Base-by-base conservation (phyloP, 92 coral and sea anemone genomes). In the Parazoanthus swiftii region DNA sequence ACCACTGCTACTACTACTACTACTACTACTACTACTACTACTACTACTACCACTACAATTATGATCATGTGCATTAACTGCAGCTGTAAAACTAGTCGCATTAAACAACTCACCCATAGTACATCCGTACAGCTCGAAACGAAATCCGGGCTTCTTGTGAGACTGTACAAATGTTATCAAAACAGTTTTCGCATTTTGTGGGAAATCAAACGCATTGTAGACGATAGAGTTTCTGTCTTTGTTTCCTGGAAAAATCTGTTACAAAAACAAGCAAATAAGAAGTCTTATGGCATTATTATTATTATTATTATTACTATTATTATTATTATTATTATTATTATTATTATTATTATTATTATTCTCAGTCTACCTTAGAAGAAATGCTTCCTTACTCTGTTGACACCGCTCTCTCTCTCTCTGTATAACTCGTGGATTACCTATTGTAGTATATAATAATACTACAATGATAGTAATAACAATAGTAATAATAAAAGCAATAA, bases 121-220 rank as follows among this genome's bases (percentile, higher is more conserved):
- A 39, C 87, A 84, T 70, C 87, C 87, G 36, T 84, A 84, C 78
- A 84, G 65, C 37, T 84, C 87, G n/a, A 84, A 84, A 29, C 87
- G 87, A 68, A 84, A 84, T 43, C 87, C 87, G 16, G 79, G 78
- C 21, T 35, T 67, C 0, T 84, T 70, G 79, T 70, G 78, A 43
- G 2, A 84, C 29, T 84, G 29, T 7, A 1, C 1, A 44, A 84
- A 84, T 23, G 33, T 65, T 71, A 84, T 84, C n/a, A 13, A 71
- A 46, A 84, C 16, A 71, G 56, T 23, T 84, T 84, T 84, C 1
- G 87, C 87, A 71, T 79, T 84, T 70, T 84, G 87, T 48, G 79
- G 79, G 58, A 71, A 71, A 35, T 71, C 87, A 29, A 84, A 50
- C 16, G 78, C 46, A 14, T 44, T 44, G 67, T 84, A 84, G 66